A percentile compares a stretch with the other conserved stretches of the same genome.
These are phyloP conservation scores for Seriola dumerili DNA, from an alignment of 2,113 vertebrate genomes.

Conservation along the genomic window DNA sequence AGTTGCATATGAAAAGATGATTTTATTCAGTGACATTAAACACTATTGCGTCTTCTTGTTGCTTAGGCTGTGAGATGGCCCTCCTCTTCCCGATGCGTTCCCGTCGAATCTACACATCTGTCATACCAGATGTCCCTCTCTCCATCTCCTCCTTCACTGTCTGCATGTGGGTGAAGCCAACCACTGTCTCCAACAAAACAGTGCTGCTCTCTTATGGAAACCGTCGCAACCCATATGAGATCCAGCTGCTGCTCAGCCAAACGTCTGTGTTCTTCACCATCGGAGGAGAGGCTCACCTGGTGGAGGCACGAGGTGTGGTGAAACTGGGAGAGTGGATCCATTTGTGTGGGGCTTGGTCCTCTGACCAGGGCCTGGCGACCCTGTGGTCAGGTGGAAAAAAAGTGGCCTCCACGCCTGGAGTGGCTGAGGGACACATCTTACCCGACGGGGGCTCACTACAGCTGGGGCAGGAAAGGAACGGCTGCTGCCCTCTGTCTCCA, in stretches of 20 bases:
- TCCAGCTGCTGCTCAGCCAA: slow-evolving; percentile 90
- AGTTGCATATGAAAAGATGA: neutral
- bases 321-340: slow-evolving; percentile 87
- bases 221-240: slow-evolving; percentile 89
- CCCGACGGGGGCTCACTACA: slow-evolving; percentile 89
- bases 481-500: slow-evolving; percentile 61
- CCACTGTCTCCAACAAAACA: slow-evolving; percentile 89
- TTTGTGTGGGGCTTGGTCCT: slow-evolving; percentile 91
- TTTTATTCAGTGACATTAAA: neutral
- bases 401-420: slow-evolving; percentile 56
- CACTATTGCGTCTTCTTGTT: slow-evolving; percentile 1
- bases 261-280: slow-evolving; percentile 84
- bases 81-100: slow-evolving; percentile 97
- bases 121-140: slow-evolving; percentile 84
- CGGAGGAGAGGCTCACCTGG: slow-evolving; percentile 83
- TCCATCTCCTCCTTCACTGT: slow-evolving; percentile 86
- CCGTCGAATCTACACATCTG: slow-evolving; percentile 88
- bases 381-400: slow-evolving; percentile 88
- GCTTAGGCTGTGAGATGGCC: slow-evolving; percentile 91
- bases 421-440: slow-evolving; percentile 85
- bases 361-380: slow-evolving; percentile 81
- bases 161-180: slow-evolving; percentile 93
- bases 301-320: slow-evolving; percentile 74
- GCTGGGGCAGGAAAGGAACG: slow-evolving; percentile 93
- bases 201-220: slow-evolving; percentile 94